Evolutionary conservation across 2,113 vertebrate species (phyloP).

Genomic region (Mugil cephalus): DNA sequence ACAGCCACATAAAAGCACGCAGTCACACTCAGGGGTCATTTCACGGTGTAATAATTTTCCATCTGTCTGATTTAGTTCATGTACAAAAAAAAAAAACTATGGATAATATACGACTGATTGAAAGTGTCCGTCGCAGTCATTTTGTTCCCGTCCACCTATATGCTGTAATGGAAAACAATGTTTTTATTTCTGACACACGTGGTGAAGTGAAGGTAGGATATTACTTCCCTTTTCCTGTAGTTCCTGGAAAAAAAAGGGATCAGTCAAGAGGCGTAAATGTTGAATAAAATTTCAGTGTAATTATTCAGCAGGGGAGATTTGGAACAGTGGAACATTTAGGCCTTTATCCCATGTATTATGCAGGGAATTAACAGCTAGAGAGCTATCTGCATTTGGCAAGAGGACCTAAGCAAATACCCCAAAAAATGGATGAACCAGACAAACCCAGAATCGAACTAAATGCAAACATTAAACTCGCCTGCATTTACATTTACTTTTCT

Average conservation of each 20-base stretch:
- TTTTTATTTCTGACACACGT: slow-evolving; percentile 10
- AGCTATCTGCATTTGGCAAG: slow-evolving; percentile 65
- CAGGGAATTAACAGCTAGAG: slow-evolving; percentile 61
- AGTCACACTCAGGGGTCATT: slow-evolving; percentile 40
- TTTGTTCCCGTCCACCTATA: slow-evolving; percentile 14
- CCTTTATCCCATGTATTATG: slow-evolving; percentile 67
- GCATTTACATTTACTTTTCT: slow-evolving; percentile 36
- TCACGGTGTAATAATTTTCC: slow-evolving; percentile 42
- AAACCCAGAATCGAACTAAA: slow-evolving; percentile 49
- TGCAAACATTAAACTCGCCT: slow-evolving; percentile 48
- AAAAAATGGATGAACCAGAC: slow-evolving; percentile 49
- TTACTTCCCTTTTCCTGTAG: slow-evolving; percentile 29
- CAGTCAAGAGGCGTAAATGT: slow-evolving; percentile 40
- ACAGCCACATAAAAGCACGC: slow-evolving; percentile 59
- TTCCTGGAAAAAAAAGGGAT: slow-evolving; percentile 54
- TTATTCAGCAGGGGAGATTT: slow-evolving; percentile 67
- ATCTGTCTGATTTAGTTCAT: slow-evolving; percentile 34
- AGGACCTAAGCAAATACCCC: slow-evolving; percentile 56
- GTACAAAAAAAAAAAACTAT: slow-evolving; percentile 13
- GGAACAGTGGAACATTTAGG: slow-evolving; percentile 65
- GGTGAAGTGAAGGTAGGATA: slow-evolving; percentile 23
- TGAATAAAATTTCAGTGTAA: slow-evolving; percentile 58
- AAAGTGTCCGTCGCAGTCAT: slow-evolving; percentile 24
- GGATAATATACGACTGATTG: slow-evolving; percentile 17
- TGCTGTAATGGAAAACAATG: slow-evolving; percentile 1